Evolutionary conservation across 2,888 invertebrate species (phyloP).

Genomic region (Eurois occulta): DNA sequence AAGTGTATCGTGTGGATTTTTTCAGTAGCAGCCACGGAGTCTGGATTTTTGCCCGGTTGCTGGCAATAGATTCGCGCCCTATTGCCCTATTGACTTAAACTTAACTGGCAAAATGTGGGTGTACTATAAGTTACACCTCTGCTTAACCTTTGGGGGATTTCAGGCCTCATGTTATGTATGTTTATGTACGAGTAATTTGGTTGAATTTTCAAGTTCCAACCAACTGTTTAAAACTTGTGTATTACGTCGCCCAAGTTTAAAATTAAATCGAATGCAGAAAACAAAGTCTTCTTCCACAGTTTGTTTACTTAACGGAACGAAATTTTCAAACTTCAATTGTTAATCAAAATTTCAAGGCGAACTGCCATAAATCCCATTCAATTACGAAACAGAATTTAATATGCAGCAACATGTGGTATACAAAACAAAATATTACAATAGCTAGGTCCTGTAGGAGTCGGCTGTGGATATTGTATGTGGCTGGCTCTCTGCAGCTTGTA

Average conservation of each 20-base stretch:
- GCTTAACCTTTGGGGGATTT: too few relatives aligned
- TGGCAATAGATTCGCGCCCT: too few relatives aligned
- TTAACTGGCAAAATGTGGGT: too few relatives aligned
- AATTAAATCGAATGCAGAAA: background rate
- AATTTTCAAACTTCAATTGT: background rate
- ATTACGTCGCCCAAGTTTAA: background rate
- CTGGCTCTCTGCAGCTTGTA: slow-evolving; percentile 40
- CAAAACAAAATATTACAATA: slow-evolving; percentile 61
- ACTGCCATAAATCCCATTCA: slow-evolving; percentile 31
- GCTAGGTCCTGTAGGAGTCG: slow-evolving; percentile 46
- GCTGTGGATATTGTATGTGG: slow-evolving; percentile 58
- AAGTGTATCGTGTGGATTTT: too few relatives aligned
- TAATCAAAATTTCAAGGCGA: slow-evolving; percentile 37
- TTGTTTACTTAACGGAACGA: background rate
- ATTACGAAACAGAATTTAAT: slow-evolving; percentile 49
- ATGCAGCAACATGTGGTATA: slow-evolving; percentile 51
- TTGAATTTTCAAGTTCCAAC: background rate
- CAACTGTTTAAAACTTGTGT: background rate
- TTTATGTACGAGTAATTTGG: background rate
- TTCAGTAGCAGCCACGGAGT: too few relatives aligned
- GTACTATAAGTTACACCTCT: too few relatives aligned
- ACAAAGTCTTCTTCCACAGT: background rate
- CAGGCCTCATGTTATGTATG: background rate
- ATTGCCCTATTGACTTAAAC: too few relatives aligned
- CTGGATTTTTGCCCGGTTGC: too few relatives aligned